Percentiles rank a stretch among this genome's conserved stretches.
Conservation (phyloP, 2,888 invertebrate genomes). For the Microchrysa polita region DNA sequence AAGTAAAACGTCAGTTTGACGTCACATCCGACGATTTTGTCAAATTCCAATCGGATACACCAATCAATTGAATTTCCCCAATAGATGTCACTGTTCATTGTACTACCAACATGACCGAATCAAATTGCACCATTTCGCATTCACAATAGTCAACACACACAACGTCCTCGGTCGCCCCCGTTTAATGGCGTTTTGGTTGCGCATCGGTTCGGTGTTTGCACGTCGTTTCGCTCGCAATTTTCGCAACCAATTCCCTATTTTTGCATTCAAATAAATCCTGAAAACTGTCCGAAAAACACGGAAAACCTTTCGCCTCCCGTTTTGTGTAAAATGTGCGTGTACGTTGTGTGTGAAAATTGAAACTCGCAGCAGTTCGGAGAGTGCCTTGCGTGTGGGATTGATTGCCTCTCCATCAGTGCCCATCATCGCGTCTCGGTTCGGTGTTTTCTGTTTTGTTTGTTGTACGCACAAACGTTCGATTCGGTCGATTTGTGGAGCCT, state of each 20-base stretch:
- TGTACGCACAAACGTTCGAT: neutral
- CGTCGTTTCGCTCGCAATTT: neutral
- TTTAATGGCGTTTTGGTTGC: slow-evolving; percentile 32
- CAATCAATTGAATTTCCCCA: no score
- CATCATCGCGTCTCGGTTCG: neutral
- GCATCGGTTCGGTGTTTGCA: slow-evolving; percentile 3
- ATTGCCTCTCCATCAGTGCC: neutral
- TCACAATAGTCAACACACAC: neutral
- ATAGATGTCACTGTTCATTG: neutral
- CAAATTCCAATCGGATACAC: no score
- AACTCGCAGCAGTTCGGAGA: slow-evolving; percentile 17
- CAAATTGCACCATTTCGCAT: neutral
- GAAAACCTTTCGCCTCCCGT: neutral
- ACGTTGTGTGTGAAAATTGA: slow-evolving; percentile 28
- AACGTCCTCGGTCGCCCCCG: neutral
- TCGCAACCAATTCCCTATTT: neutral
- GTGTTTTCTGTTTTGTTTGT: slow-evolving; percentile 42
- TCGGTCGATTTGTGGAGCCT: neutral
- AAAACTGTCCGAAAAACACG: neutral
- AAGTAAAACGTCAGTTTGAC: no score
- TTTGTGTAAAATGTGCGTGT: neutral
- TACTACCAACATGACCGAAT: neutral
- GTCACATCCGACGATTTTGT: no score
- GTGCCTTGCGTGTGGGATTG: slow-evolving; percentile 15
- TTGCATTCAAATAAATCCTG: neutral